phyloP scores from a whole-genome alignment of 2,797 vertebrate genomes.

The Ptychobarbus kaznakovi region DNA sequence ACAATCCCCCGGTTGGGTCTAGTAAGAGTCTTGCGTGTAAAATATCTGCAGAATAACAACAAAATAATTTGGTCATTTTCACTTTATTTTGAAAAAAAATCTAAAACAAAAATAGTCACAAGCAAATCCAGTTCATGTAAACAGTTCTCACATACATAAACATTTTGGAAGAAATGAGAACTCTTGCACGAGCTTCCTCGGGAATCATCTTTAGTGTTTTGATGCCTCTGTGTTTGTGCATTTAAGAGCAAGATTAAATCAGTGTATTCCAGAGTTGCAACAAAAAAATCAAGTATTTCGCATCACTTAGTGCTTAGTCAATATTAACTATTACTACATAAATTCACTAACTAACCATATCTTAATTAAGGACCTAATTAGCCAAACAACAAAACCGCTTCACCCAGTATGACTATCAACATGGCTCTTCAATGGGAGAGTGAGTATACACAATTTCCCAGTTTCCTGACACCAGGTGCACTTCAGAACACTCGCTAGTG shows the following conservation, averaged over 20 bases:
- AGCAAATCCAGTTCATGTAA: constrained; percentile 59
- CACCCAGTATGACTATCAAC: constrained; percentile 53
- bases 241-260: constrained; percentile 45
- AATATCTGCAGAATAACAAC: not conserved
- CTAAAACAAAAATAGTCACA: constrained; percentile 44
- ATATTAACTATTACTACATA: constrained; percentile 65
- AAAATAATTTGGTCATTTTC: constrained; percentile 40
- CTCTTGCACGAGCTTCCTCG: constrained; percentile 38
- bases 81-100: constrained; percentile 62
- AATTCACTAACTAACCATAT: constrained; percentile 66
- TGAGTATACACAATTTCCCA: constrained; percentile 13
- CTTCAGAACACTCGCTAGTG: constrained; percentile 34
- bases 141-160: constrained; percentile 56
- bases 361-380: constrained; percentile 63
- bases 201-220: constrained; percentile 49
- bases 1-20: not conserved
- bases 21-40: not conserved
- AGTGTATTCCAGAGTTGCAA: constrained; percentile 51
- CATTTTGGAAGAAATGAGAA: constrained; percentile 45
- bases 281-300: constrained; percentile 57
- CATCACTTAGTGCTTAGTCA: constrained; percentile 67
- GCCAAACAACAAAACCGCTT: constrained; percentile 42
- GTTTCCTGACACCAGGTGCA: constrained; percentile 46
- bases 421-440: constrained; percentile 55
- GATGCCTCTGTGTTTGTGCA: constrained; percentile 45